phyloP scores from a whole-genome alignment of 2,113 vertebrate genomes.

The Poeciliopsis occidentalis region DNA sequence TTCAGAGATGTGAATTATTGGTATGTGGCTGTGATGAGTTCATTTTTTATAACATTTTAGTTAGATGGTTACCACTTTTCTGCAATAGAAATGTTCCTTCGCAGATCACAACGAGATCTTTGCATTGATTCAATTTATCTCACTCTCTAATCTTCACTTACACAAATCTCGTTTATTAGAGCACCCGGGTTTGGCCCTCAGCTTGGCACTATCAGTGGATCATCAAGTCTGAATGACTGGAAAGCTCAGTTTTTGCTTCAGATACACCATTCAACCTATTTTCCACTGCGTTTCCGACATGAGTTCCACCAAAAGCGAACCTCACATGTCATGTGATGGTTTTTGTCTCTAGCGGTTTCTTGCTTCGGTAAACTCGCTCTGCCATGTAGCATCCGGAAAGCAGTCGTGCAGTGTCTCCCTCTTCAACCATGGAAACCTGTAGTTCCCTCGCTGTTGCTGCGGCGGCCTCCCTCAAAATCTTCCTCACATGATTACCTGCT shows the following conservation, averaged over 20 bases:
- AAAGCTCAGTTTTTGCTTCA: constrained; percentile 11
- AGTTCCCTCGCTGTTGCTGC: constrained; percentile 13
- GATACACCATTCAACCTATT: not conserved
- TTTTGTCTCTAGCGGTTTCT: constrained; percentile 25
- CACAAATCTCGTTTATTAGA: not conserved
- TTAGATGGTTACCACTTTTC: not conserved
- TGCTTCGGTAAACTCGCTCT: constrained; percentile 5
- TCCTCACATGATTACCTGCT: not conserved
- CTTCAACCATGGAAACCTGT: constrained; percentile 31
- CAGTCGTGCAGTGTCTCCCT: constrained; percentile 40
- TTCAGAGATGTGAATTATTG: not conserved
- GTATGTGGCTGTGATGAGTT: too few species aligned
- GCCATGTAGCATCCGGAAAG: constrained; percentile 37
- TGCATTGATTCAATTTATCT: not conserved
- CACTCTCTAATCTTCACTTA: not conserved
- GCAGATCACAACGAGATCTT: not conserved
- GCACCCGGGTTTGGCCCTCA: not conserved
- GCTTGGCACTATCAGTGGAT: not conserved
- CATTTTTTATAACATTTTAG: not conserved
- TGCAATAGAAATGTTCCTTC: not conserved
- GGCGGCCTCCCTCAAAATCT: constrained; percentile 9
- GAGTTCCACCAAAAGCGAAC: not conserved
- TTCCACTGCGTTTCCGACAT: constrained; percentile 5
- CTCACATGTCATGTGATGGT: constrained; percentile 20
- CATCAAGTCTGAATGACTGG: constrained; percentile 3